Conservation (phyloP, 1,140 invertebrate species). For the Eurosta solidaginis region DNA sequence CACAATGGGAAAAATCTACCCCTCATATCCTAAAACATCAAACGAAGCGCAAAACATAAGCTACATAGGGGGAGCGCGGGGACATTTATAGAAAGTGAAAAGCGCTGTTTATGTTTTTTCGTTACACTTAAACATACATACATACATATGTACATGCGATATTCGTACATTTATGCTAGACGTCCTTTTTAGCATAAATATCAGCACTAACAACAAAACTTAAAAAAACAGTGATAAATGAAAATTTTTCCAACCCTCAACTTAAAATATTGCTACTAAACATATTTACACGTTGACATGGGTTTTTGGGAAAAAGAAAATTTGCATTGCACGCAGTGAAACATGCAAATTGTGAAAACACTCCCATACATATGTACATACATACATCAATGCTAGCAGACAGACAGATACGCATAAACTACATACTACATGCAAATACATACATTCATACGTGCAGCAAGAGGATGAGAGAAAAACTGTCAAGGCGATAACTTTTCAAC, state of each 20-base stretch:
- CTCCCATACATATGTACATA: not conserved
- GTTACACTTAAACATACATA: not conserved
- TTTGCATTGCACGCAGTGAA: not conserved
- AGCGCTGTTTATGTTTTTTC: conserved; percentile 6
- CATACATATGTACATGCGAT: not conserved
- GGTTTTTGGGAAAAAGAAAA: not conserved
- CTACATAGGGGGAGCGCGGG: not conserved
- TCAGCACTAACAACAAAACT: conserved; percentile 2
- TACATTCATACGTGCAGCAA: too few relatives aligned
- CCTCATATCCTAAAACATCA: not conserved
- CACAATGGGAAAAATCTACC: not conserved
- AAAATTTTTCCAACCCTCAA: conserved; percentile 18
- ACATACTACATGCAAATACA: not conserved
- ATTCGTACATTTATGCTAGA: conserved; percentile 1
- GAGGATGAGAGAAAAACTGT: not conserved
- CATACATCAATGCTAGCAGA: not conserved
- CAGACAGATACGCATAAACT: not conserved
- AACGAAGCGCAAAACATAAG: not conserved
- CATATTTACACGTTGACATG: too few relatives aligned
- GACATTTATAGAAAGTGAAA: not conserved
- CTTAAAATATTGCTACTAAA: too few relatives aligned
- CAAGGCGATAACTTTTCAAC: conserved; percentile 8
- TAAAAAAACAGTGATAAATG: conserved; percentile 14
- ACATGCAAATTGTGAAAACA: not conserved
- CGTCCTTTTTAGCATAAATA: conserved; percentile 19